Conservation (phyloP, 2,888 invertebrate genomes). For the Metellina segmentata region DNA sequence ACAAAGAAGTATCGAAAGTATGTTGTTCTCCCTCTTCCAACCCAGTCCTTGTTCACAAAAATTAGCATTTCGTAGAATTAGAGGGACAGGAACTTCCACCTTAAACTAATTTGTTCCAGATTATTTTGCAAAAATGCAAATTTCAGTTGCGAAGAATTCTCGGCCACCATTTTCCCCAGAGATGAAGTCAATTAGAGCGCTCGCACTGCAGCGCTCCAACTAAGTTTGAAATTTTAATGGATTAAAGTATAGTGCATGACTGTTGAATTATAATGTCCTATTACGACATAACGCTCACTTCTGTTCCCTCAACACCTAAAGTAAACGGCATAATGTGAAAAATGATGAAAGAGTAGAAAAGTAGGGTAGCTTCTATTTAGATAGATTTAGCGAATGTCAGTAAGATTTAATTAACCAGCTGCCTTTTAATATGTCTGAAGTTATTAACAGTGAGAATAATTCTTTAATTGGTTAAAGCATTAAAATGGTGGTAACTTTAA, state of each 20-base stretch:
- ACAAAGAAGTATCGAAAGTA: neutral
- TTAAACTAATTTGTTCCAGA: neutral
- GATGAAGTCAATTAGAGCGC: neutral
- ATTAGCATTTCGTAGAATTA: neutral
- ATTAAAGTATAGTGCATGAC: neutral
- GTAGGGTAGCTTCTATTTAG: too few species aligned
- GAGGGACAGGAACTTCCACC: neutral
- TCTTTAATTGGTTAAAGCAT: too few species aligned
- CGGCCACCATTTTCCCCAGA: neutral
- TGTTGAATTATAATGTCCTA: neutral
- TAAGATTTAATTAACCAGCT: too few species aligned
- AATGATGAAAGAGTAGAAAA: too few species aligned
- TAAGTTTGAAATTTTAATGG: neutral
- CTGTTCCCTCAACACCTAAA: neutral
- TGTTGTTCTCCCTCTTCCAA: neutral
- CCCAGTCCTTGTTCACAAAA: neutral
- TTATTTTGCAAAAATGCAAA: neutral
- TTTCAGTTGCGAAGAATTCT: neutral
- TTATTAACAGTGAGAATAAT: too few species aligned
- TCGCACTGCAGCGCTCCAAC: neutral
- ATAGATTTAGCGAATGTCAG: too few species aligned
- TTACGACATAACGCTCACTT: neutral
- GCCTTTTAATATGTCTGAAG: too few species aligned
- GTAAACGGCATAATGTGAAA: too few species aligned
- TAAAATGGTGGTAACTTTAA: too few species aligned